Percentiles rank a stretch among this genome's conserved stretches.
phyloP scores from a whole-genome alignment of 2,113 vertebrate species.

The Sturnira hondurensis region DNA sequence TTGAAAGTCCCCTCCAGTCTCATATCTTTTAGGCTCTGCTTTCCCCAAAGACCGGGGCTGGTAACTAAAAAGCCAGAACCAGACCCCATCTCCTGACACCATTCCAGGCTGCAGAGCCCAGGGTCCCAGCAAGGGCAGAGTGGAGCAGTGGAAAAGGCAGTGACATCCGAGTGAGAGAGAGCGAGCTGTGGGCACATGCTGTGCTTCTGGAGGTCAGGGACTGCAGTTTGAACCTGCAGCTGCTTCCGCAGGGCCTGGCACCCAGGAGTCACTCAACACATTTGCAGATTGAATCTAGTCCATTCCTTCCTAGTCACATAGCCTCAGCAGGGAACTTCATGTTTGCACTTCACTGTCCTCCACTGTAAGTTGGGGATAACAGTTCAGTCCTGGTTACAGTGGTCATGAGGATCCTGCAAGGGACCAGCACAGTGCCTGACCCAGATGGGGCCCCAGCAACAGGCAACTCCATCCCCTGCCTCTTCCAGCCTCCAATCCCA shows the following conservation, averaged over 20 bases:
- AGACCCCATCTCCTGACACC: background rate
- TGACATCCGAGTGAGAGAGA: background rate
- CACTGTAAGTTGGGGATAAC: background rate
- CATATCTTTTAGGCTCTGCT: background rate
- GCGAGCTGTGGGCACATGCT: background rate
- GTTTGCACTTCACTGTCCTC: background rate
- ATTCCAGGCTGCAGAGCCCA: background rate
- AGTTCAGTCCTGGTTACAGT: background rate
- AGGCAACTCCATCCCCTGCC: background rate
- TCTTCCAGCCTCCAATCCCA: background rate
- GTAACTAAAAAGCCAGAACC: background rate
- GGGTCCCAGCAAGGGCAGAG: background rate
- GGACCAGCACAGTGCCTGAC: background rate
- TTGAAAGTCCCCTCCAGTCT: background rate
- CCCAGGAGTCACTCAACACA: background rate
- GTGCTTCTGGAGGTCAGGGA: background rate
- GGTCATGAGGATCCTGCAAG: background rate
- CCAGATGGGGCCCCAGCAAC: rapidly evolving
- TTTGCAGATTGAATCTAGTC: background rate
- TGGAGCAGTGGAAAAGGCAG: background rate
- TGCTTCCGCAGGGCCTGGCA: background rate
- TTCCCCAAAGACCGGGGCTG: background rate
- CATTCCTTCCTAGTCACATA: background rate
- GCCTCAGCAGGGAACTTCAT: background rate
- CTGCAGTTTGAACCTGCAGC: background rate